Conservation (phyloP, 1,140 invertebrate species). For the Tenebrio molitor region DNA sequence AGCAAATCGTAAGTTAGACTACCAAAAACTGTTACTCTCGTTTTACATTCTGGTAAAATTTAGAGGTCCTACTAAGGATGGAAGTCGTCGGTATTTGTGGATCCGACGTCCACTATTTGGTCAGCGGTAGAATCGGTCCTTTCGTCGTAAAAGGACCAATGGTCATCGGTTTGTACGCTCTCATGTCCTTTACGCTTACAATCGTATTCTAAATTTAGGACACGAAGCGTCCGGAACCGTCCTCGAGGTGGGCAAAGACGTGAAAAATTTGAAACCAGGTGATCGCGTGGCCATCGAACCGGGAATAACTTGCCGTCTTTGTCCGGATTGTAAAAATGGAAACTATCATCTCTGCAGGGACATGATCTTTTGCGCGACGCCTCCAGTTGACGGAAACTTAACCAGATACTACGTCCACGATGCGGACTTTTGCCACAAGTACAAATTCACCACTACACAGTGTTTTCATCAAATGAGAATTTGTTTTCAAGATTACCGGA, state of each 20-base stretch:
- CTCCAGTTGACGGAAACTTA: slow-evolving; percentile 87
- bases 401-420: slow-evolving; percentile 87
- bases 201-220: no score
- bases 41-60: not conserved
- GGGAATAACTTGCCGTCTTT: slow-evolving; percentile 87
- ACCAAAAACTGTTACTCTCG: not conserved
- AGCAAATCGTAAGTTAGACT: slow-evolving; percentile 23
- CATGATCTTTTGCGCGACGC: slow-evolving; percentile 90
- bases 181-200: no score
- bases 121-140: slow-evolving; percentile 84
- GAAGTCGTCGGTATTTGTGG: slow-evolving; percentile 94
- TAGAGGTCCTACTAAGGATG: slow-evolving; percentile 90
- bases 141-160: slow-evolving; percentile 87
- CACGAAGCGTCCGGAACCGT: slow-evolving; percentile 88
- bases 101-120: slow-evolving; percentile 92
- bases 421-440: slow-evolving; percentile 91
- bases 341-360: slow-evolving; percentile 90
- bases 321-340: slow-evolving; percentile 88
- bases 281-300: slow-evolving; percentile 95
- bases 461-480: no score
- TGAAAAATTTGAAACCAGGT: slow-evolving; percentile 48
- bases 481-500: slow-evolving; percentile 84
- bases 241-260: slow-evolving; percentile 48
- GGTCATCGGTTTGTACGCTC: no score
- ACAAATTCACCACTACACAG: no score